These are phyloP conservation scores for Siniperca chuatsi DNA, from an alignment of 2,113 vertebrate species.

Conservation along the genomic window DNA sequence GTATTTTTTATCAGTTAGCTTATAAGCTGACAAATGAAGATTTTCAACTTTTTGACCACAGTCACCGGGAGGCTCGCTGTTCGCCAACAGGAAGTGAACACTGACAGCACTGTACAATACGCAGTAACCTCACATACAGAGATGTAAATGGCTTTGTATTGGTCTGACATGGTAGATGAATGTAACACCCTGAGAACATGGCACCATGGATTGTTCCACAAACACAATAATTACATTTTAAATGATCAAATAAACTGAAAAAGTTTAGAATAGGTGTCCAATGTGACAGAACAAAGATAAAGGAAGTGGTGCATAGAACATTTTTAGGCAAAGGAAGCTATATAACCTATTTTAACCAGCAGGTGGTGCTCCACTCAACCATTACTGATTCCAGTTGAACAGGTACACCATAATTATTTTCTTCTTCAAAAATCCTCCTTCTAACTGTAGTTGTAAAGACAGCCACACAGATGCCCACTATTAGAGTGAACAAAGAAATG, in stretches of 20 bases:
- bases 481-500: not conserved
- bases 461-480: conserved; percentile 2
- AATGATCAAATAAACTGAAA: conserved; percentile 8
- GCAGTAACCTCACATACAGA: conserved; percentile 37
- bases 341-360: conserved; percentile 40
- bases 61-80: not conserved
- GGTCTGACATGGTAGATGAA: conserved; percentile 16
- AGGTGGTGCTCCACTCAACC: conserved; percentile 55
- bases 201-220: conserved; percentile 42
- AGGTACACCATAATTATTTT: not conserved
- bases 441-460: not conserved
- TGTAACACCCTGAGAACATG: conserved; percentile 74
- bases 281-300: conserved; percentile 10
- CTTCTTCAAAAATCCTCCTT: conserved; percentile 19
- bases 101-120: conserved; percentile 43
- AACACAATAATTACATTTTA: conserved; percentile 7
- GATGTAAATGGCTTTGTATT: conserved; percentile 35
- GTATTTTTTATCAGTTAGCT: conserved; percentile 59
- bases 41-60: conserved; percentile 22
- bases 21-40: conserved; percentile 52
- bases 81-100: conserved; percentile 46
- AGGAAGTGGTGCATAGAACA: conserved; percentile 27
- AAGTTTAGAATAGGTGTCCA: not conserved
- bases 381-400: conserved; percentile 3
- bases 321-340: conserved; percentile 22